A percentile compares a stretch with the other conserved stretches of the same genome.
Conservation (phyloP, 1,140 invertebrate species). For the Penaeus japonicus region DNA sequence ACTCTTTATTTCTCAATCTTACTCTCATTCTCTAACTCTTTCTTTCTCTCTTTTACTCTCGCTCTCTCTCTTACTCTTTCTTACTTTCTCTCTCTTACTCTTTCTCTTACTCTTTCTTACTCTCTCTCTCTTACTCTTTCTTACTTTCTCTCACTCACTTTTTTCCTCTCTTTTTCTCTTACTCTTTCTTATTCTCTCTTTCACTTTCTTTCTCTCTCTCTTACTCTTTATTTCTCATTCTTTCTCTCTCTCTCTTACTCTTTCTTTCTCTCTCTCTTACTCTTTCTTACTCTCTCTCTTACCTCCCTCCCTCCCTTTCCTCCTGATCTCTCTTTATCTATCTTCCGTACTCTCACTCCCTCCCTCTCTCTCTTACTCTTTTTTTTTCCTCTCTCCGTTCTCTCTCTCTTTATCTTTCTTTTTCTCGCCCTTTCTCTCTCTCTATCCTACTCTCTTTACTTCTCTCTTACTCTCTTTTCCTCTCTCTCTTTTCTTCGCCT, state of each 20-base stretch:
- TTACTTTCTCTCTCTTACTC: not conserved
- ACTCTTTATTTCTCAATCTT: no score
- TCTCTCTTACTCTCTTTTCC: not conserved
- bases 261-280: not conserved
- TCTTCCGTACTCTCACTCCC: not conserved
- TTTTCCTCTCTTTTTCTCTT: not conserved
- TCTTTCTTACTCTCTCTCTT: not conserved
- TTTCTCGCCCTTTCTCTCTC: not conserved
- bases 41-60: no score
- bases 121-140: not conserved
- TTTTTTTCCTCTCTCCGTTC: not conserved
- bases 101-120: not conserved
- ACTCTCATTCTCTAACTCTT: no score
- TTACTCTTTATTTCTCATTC: no score
- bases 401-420: not conserved
- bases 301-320: not conserved
- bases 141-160: not conserved
- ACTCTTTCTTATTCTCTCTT: not conserved
- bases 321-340: not conserved
- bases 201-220: not conserved
- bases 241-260: not conserved
- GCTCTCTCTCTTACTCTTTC: not conserved
- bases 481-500: not conserved
- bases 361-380: not conserved
- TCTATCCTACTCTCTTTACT: not conserved